Conservation (phyloP, 1,140 invertebrate species). For the Ptiloglossa arizonensis region DNA sequence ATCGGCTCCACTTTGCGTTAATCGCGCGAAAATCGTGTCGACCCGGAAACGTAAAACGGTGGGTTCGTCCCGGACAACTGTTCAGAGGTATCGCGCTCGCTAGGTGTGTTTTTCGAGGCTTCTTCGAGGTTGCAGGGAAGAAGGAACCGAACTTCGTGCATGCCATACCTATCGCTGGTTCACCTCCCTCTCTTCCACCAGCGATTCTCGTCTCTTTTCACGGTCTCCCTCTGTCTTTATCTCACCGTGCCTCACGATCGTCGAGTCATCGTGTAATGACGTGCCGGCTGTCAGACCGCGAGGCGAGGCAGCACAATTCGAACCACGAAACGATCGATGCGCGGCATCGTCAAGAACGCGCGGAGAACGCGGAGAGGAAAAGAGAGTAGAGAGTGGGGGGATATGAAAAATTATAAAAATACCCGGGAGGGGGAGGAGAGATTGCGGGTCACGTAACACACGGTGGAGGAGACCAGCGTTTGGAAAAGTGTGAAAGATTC, state of each 20-base stretch:
- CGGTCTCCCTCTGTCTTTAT: slow-evolving; percentile 51
- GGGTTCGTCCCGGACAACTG: no score
- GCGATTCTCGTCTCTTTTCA: slow-evolving; percentile 57
- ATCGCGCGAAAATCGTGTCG: slow-evolving; percentile 18
- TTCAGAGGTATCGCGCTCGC: slow-evolving; percentile 20
- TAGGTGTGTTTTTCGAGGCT: slow-evolving; percentile 32
- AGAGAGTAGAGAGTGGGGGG: not conserved
- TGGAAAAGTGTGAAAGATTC: no score
- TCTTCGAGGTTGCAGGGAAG: slow-evolving; percentile 9
- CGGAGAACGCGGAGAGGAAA: slow-evolving; percentile 37
- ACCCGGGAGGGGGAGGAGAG: not conserved
- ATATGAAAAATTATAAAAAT: slow-evolving; percentile 10
- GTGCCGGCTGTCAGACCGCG: slow-evolving; percentile 76
- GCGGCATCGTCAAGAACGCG: slow-evolving; percentile 59
- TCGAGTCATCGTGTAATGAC: slow-evolving; percentile 81
- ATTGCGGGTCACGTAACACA: no score
- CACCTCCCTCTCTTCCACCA: slow-evolving; percentile 23
- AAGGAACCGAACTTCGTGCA: slow-evolving; percentile 46
- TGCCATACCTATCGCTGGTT: slow-evolving; percentile 47
- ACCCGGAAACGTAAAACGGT: slow-evolving; percentile 1
- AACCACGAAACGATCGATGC: slow-evolving; percentile 62
- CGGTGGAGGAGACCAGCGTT: no score
- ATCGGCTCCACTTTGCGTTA: no score
- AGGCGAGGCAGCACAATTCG: slow-evolving; percentile 58
- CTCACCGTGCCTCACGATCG: slow-evolving; percentile 63